Evolutionary conservation across 2,888 invertebrate genomes (phyloP), one percentile per base, ranked within the genome.

Genomic region (Junonia oenone): DNA sequence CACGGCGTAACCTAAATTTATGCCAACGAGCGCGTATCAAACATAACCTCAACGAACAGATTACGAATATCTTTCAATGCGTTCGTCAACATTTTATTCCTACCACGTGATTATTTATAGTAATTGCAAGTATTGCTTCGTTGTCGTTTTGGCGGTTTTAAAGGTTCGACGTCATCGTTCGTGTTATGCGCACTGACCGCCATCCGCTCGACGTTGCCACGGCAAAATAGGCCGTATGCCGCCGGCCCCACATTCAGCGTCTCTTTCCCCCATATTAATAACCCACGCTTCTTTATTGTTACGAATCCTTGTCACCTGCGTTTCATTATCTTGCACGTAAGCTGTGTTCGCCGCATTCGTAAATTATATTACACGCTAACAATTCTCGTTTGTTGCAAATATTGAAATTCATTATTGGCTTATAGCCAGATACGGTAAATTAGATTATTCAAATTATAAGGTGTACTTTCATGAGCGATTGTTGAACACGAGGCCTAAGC

Each of bases 261-360:
- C 75, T 79, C 75, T 78, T 81, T 81, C 77, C 78, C 80, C 75
- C 80, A 71, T 75, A 71, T 72, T 80, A 83, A 83, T 83, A 86
- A 81, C 81, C 83, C 86, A 83, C 85, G 84, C 83, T 81, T 79
- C 78, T 83, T 81, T 80, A 84, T 82, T 81, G 82, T 78, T 74
- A 76, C 76, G 73, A 76, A 81, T 81, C 75, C 78, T 83, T 82
- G 82, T 84, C 86, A 84, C 85, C 84, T 83, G 85, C 82, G 76
- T 69, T 71, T 76, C 76, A 76, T 76, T 83, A 78, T 76, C 73
- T 76, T 73, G 64, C 67, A 72, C 67, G 67, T 68, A 75, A 74
- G 69, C 68, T 71, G 61, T 60, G 62, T 69, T 75, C 73, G 72
- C 68, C 64, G 68, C 69, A 72, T 72, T 71, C 55, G 62, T 71